phyloP scores from a whole-genome alignment of 2,888 invertebrate species.

The Standfussiana lucernea region DNA sequence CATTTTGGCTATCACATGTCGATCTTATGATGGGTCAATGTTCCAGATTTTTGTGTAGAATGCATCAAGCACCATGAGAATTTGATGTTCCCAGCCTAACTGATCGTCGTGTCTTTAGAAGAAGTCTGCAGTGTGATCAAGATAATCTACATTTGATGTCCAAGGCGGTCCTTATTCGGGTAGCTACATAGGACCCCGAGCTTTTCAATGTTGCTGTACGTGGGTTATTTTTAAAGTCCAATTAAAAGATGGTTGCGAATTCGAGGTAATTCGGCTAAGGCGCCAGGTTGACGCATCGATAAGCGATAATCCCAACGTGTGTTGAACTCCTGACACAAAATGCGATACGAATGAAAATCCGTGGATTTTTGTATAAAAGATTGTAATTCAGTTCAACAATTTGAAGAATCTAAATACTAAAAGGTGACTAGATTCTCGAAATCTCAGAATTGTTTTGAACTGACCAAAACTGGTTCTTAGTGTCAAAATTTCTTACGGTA shows the following conservation, averaged over 20 bases:
- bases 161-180: background rate
- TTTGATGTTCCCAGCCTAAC: background rate
- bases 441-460: background rate
- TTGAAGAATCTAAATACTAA: conserved; percentile 10
- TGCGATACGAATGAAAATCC: background rate
- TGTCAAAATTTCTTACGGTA: conserved; percentile 24
- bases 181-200: too few species aligned
- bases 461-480: conserved; percentile 31
- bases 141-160: background rate
- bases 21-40: conserved; percentile 53
- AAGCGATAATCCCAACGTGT: conserved; percentile 8
- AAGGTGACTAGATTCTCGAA: conserved; percentile 28
- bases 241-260: conserved; percentile 17
- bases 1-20: conserved; percentile 31
- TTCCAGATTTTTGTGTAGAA: conserved; percentile 36
- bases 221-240: background rate
- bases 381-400: background rate
- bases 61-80: background rate
- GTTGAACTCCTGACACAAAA: conserved; percentile 26
- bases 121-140: background rate
- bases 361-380: background rate
- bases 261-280: conserved; percentile 15
- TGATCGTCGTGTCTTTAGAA: too few species aligned
- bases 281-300: conserved; percentile 33
- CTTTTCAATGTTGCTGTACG: background rate